phyloP scores from a whole-genome alignment of 1,140 invertebrate species.

The Triops cancriformis region DNA sequence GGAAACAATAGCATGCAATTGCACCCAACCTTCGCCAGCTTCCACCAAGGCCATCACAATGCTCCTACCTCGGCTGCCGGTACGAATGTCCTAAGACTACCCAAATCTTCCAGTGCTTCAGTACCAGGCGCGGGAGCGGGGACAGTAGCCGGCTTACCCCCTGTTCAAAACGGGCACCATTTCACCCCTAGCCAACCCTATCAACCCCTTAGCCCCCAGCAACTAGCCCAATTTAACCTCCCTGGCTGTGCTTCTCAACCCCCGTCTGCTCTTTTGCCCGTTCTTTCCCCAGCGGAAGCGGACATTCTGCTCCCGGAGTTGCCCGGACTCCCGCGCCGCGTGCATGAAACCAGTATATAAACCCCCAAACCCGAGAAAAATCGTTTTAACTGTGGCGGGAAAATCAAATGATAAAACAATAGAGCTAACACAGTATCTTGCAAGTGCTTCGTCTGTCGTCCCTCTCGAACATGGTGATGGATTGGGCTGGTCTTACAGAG shows the following conservation, averaged over 20 bases:
- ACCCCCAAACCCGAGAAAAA: conserved; percentile 23
- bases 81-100: conserved; percentile 1
- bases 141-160: background rate
- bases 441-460: background rate
- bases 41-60: background rate
- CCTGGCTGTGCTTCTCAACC: conserved; percentile 20
- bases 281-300: conserved; percentile 17
- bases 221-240: conserved; percentile 30
- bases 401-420: background rate
- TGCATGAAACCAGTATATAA: conserved; percentile 63
- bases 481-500: background rate
- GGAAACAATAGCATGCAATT: conserved; percentile 11
- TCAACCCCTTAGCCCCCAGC: conserved; percentile 31
- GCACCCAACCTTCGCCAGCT: background rate
- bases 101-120: background rate
- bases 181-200: conserved; percentile 27
- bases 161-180: conserved; percentile 26
- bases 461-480: background rate
- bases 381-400: background rate
- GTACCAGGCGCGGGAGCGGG: background rate
- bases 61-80: conserved; percentile 1
- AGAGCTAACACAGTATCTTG: background rate
- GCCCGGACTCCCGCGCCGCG: conserved; percentile 54
- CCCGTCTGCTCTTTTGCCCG: conserved; percentile 27
- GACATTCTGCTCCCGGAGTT: conserved; percentile 31